phyloP scores from a whole-genome alignment of 2,797 vertebrate species.

The Lepidocolaptes lacrymiger region DNA sequence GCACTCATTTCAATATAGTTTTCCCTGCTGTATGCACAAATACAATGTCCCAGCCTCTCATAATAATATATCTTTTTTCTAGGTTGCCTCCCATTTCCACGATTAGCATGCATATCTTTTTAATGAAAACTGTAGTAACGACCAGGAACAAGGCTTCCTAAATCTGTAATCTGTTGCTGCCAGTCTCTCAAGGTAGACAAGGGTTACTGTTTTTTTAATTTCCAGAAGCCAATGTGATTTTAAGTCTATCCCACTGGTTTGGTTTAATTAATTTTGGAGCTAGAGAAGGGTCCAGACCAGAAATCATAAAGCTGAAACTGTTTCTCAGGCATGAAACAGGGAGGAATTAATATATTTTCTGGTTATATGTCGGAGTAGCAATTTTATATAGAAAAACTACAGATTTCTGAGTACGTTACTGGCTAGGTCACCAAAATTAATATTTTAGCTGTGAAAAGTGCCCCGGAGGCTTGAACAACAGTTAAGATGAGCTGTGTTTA shows the following conservation, averaged over 20 bases:
- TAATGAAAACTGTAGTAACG: conserved; percentile 48
- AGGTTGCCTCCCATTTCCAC: conserved; percentile 60
- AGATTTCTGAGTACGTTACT: neutral
- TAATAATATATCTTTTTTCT: conserved; percentile 45
- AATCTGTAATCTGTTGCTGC: conserved; percentile 35
- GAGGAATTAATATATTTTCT: neutral
- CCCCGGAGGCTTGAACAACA: neutral
- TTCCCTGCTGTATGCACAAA: conserved; percentile 51
- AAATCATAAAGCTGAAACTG: neutral
- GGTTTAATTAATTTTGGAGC: conserved; percentile 50
- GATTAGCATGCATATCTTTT: conserved; percentile 17
- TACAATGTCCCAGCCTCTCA: conserved; percentile 41
- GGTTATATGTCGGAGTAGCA: neutral
- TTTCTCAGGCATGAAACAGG: neutral
- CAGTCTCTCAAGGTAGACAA: conserved; percentile 20
- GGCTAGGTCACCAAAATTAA: neutral
- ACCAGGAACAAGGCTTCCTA: conserved; percentile 1
- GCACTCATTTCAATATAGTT: conserved; percentile 26
- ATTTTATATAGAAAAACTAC: neutral
- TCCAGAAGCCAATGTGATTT: conserved; percentile 20
- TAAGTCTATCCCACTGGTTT: conserved; percentile 27
- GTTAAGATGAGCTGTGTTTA: neutral
- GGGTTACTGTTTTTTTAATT: neutral
- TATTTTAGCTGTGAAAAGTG: neutral
- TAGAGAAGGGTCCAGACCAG: conserved; percentile 19